Conservation (phyloP, 2,113 vertebrate genomes). For the Chiloscyllium plagiosum region DNA sequence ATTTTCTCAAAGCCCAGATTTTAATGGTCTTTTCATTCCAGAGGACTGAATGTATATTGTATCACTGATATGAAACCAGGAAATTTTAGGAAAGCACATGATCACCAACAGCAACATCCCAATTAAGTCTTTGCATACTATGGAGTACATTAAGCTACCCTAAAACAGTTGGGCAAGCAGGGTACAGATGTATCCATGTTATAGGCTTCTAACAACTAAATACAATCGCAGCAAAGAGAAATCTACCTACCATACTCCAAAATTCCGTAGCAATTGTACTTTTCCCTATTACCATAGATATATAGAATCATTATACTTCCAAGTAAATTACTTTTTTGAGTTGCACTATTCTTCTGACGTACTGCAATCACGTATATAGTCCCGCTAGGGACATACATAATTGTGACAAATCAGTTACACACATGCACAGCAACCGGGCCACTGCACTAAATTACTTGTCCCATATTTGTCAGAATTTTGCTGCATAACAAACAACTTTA, state of each 20-base stretch:
- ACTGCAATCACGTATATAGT: background rate
- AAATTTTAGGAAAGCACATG: background rate
- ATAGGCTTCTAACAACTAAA: background rate
- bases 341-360: background rate
- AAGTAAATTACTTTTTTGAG: slow-evolving; percentile 12
- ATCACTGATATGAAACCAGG: background rate
- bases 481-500: slow-evolving; percentile 18
- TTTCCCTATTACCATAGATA: background rate
- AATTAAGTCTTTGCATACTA: background rate
- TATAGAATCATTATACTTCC: background rate
- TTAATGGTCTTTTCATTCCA: background rate
- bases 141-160: background rate
- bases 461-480: background rate
- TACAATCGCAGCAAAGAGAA: background rate
- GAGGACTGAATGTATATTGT: background rate
- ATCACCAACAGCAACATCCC: background rate
- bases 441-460: background rate
- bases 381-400: background rate
- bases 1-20: slow-evolving; percentile 17
- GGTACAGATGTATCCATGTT: background rate
- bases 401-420: slow-evolving; percentile 14
- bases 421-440: background rate
- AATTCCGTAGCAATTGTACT: background rate
- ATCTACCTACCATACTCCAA: background rate
- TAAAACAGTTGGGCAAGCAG: background rate